Percentiles rank a stretch among this genome's conserved stretches.
Conservation (phyloP, 1,140 invertebrate genomes). For the Leptinotarsa lineolata region DNA sequence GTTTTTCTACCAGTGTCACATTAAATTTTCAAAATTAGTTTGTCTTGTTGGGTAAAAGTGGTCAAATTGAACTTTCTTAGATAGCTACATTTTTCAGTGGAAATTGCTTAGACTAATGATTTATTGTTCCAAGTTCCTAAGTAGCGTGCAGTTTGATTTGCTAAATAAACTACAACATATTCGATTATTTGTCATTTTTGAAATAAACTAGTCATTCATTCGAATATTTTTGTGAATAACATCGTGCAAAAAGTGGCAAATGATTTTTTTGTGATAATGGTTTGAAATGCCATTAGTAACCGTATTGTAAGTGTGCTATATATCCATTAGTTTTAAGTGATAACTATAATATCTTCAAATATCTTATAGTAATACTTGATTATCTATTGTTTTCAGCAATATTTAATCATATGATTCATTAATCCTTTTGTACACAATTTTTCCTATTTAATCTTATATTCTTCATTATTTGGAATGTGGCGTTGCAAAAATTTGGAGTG, state of each 20-base stretch:
- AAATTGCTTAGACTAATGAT: constrained; percentile 2
- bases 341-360: constrained; percentile 28
- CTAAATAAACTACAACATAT: constrained; percentile 24
- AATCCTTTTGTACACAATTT: constrained; percentile 37
- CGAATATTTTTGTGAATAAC: constrained; percentile 12
- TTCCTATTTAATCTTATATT: constrained; percentile 31
- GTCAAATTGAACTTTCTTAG: not conserved
- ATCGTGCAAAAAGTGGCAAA: constrained; percentile 34
- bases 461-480: constrained; percentile 33
- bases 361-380: constrained; percentile 33
- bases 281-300: constrained; percentile 51
- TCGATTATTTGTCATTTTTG: constrained; percentile 38
- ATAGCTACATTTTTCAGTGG: not conserved
- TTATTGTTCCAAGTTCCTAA: constrained; percentile 42
- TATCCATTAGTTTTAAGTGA: constrained; percentile 41
- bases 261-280: constrained; percentile 48
- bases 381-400: constrained; percentile 26
- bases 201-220: constrained; percentile 24
- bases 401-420: constrained; percentile 23
- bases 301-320: constrained; percentile 52
- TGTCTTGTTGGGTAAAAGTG: constrained; percentile 13
- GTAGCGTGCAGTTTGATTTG: constrained; percentile 35
- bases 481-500: constrained; percentile 32
- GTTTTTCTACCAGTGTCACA: not conserved
- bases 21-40: constrained; percentile 1